Base-by-base conservation (phyloP, 2,797 vertebrate genomes). In the Enteromius treurensis region DNA sequence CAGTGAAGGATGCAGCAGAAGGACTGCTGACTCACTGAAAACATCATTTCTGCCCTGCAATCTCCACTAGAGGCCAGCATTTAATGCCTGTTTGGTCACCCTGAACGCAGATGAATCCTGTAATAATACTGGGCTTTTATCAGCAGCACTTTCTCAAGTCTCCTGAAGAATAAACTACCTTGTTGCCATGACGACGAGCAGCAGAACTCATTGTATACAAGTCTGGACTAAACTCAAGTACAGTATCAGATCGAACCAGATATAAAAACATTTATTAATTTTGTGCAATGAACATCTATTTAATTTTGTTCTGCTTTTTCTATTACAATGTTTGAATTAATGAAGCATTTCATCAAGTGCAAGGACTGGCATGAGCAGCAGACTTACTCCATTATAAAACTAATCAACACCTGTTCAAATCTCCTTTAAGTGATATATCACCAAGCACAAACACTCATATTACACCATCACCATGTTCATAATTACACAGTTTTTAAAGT, bases 151-250 rank as follows among this genome's bases (percentile, higher is more conserved):
- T 81, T 40, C 21, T 77, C 90, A 85, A 85, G 81, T 83, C 82
- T 85, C 34, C 34, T 70, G 68, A 78, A 86, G 85, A 85, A 88
- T 91, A 92, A 93, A 94, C 93, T 93, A 70, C 49, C 65, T 82
- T 84, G 93, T 94, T 93, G 89, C 92, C 92, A 92, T 93, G 91
- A 83, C 89, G 90, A 94, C 91, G 81, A 85, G 87, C 83, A 90
- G 85, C 87, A 83, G 55, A 85, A 86, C 87, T 88, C 85, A 86
- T 90, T 91, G 90, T 86, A 88, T 91, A 93, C 80, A 79, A 73
- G 45, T 29, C 4, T 6, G 70, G 45, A 51, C 70, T 17, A 1
- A 74, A 2, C 60, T 62, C 55, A 60, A 11, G 55, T 60, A 71
- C 69, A 70, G 67, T 23, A 70, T 26, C n/a, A 8, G 67, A 21